Conservation (phyloP, 2,113 vertebrate genomes). For the Limanda limanda region DNA sequence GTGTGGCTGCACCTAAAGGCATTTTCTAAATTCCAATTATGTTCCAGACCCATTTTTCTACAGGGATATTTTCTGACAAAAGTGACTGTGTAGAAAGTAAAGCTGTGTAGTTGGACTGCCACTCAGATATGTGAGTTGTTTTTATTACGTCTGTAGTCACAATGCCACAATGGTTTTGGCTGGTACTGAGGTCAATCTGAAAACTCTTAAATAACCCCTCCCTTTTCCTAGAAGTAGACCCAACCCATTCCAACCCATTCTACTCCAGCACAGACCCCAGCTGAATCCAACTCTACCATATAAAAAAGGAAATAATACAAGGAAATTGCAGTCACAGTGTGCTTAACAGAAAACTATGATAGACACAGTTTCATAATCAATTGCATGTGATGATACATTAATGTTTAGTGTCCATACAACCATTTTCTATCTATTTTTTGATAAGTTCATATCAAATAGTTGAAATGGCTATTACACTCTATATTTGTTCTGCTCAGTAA, state of each 20-base stretch:
- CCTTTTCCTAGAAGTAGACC: not conserved
- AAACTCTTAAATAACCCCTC: not conserved
- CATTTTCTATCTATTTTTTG: not conserved
- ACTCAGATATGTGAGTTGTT: not conserved
- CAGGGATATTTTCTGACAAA: not conserved
- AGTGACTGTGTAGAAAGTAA: not conserved
- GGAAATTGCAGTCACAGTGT: conserved; percentile 12
- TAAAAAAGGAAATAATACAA: conserved; percentile 15
- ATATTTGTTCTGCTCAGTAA: not conserved
- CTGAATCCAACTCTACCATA: conserved; percentile 48
- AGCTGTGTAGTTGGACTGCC: not conserved
- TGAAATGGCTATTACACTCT: no score
- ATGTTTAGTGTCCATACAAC: not conserved
- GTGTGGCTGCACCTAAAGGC: not conserved
- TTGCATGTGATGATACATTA: conserved; percentile 19
- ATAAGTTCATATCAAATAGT: no score
- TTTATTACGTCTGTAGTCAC: not conserved
- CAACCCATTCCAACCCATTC: not conserved
- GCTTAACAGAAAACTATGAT: conserved; percentile 13
- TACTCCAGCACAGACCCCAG: not conserved
- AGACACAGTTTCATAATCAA: conserved; percentile 4
- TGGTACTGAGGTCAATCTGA: not conserved
- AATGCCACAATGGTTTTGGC: not conserved
- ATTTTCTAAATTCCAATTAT: not conserved
- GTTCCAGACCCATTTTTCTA: not conserved